A percentile compares a stretch with the other conserved stretches of the same genome.
These are phyloP conservation scores for Callocephalon fimbriatum DNA, from an alignment of 2,113 vertebrate genomes.

Conservation along the genomic window DNA sequence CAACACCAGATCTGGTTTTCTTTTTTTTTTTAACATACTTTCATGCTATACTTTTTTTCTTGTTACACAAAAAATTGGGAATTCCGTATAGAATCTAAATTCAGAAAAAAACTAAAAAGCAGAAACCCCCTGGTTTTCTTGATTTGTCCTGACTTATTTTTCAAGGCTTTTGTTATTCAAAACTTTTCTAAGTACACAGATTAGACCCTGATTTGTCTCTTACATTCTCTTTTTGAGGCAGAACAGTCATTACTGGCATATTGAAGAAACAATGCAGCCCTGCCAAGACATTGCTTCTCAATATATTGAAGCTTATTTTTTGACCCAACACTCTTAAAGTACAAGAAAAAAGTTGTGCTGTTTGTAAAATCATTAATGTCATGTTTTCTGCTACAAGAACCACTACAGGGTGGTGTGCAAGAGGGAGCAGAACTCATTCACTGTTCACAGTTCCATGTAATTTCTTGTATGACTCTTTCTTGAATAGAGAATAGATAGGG, in stretches of 20 bases:
- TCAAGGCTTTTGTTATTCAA: background rate
- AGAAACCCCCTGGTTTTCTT: background rate
- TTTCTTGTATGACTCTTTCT: background rate
- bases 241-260: background rate
- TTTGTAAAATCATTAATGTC: background rate
- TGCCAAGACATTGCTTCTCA: background rate
- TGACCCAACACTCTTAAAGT: background rate
- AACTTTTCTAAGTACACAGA: background rate
- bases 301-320: background rate
- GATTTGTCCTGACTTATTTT: background rate
- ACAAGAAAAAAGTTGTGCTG: background rate
- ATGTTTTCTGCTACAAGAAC: background rate
- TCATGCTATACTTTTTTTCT: background rate
- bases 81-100: background rate
- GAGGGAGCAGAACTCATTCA: background rate
- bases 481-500: background rate
- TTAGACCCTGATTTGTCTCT: background rate
- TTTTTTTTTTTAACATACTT: background rate
- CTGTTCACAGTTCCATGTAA: background rate
- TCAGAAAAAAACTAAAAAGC: background rate
- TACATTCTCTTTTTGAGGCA: background rate
- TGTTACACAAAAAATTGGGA: background rate
- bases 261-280: background rate
- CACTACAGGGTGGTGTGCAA: background rate
- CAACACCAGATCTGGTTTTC: background rate